These are phyloP conservation scores for Lamprologus ornatipinnis DNA, from an alignment of 2,113 vertebrate genomes.

Conservation along the genomic window DNA sequence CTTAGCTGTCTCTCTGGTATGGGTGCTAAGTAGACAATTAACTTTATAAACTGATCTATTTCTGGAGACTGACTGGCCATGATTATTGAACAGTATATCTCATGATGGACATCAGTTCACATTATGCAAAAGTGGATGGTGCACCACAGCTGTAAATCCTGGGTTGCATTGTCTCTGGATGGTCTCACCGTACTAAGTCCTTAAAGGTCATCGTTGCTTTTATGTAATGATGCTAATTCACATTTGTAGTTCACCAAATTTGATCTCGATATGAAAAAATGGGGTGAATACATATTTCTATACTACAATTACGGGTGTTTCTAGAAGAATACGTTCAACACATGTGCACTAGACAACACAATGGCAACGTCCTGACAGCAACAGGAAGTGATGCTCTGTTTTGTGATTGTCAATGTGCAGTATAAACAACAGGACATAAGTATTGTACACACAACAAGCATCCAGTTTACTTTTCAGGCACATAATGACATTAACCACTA, in stretches of 20 bases:
- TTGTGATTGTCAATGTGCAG: not conserved
- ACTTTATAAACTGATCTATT: not conserved
- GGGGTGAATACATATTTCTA: not conserved
- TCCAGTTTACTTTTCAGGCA: not conserved
- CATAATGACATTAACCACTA: too few relatives aligned
- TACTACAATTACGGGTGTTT: accelerated
- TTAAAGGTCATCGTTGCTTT: accelerated
- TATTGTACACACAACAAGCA: not conserved
- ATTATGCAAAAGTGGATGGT: not conserved
- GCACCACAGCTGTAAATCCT: not conserved
- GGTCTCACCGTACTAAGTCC: not conserved
- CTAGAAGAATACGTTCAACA: not conserved
- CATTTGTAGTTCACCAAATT: not conserved
- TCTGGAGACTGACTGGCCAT: not conserved
- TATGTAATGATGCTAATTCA: not conserved
- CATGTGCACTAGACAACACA: not conserved
- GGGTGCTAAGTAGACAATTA: not conserved
- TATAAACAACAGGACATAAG: not conserved
- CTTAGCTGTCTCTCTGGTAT: not conserved
- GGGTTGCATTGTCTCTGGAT: not conserved
- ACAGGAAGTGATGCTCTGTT: not conserved
- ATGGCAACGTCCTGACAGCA: not conserved
- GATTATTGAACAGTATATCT: not conserved
- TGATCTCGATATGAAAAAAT: not conserved
- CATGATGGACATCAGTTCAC: not conserved